Conservation (phyloP, 2,888 invertebrate genomes). For the Pheosia gnoma region DNA sequence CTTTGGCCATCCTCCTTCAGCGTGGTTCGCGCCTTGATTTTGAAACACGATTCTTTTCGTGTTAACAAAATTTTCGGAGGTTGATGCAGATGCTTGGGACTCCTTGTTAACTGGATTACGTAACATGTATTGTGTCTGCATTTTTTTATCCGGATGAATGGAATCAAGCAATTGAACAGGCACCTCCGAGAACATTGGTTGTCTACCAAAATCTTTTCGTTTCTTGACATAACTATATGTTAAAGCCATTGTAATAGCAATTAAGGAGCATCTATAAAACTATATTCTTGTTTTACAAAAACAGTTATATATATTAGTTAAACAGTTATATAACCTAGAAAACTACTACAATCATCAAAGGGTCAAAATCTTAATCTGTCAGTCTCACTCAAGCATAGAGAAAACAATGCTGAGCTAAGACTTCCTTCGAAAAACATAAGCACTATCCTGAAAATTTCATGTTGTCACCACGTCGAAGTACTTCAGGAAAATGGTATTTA, state of each 20-base stretch:
- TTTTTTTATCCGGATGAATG: slow-evolving; percentile 51
- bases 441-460: no score
- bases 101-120: slow-evolving; percentile 74
- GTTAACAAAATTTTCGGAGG: slow-evolving; percentile 77
- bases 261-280: neutral
- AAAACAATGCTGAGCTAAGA: no score
- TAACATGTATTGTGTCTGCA: slow-evolving; percentile 63
- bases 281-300: no score
- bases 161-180: slow-evolving; percentile 57
- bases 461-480: no score
- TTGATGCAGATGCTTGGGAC: slow-evolving; percentile 59
- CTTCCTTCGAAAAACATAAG: no score
- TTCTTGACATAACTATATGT: slow-evolving; percentile 62
- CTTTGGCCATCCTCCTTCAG: slow-evolving; percentile 93
- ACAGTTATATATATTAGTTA: no score
- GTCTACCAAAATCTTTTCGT: slow-evolving; percentile 72
- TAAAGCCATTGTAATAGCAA: slow-evolving; percentile 24
- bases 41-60: slow-evolving; percentile 81
- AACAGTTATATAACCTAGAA: no score
- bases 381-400: no score
- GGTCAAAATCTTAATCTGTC: no score
- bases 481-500: no score
- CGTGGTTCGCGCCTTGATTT: slow-evolving; percentile 85
- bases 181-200: slow-evolving; percentile 67
- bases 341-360: no score